These are phyloP conservation scores for Siderastrea siderea DNA, from an alignment of 92 coral and sea anemone species.

Conservation along the genomic window DNA sequence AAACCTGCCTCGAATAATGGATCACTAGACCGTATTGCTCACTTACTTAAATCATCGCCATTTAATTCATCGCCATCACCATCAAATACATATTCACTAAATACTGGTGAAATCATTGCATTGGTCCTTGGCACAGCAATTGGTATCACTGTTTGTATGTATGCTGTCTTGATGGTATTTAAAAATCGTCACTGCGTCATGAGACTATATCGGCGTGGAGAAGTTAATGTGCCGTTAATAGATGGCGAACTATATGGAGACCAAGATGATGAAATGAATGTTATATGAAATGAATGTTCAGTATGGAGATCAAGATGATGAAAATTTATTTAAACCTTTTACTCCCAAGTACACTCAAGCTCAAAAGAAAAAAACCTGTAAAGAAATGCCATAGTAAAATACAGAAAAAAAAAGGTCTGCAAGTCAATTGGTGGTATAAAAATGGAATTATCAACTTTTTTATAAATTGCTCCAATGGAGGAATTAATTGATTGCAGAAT, in stretches of 20 bases:
- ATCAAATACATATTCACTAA: not conserved
- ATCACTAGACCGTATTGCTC: slow-evolving; percentile 49
- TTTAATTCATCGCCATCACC: not conserved
- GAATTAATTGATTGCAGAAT: no score
- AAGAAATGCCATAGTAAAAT: no score
- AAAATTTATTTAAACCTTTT: not conserved
- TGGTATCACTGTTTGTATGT: slow-evolving; percentile 30
- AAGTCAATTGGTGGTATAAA: no score
- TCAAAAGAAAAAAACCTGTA: no score
- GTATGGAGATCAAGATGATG: not conserved
- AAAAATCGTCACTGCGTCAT: slow-evolving; percentile 1
- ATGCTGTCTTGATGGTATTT: slow-evolving; percentile 13
- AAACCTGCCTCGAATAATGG: slow-evolving; percentile 74
- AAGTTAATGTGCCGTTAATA: slow-evolving; percentile 9
- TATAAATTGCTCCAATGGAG: no score
- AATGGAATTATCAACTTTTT: no score
- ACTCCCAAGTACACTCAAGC: not conserved
- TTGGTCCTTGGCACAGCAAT: slow-evolving; percentile 20
- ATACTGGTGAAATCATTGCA: slow-evolving; percentile 26
- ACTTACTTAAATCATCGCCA: slow-evolving; percentile 46
- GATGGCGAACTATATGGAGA: slow-evolving; percentile 10
- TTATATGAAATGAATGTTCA: no score
- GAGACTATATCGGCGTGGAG: not conserved
- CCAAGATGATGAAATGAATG: not conserved
- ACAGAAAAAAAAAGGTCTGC: no score